Percentiles rank a stretch among this genome's conserved stretches.
Evolutionary conservation across 2,797 vertebrate species (phyloP).

Genomic region (Rhinella marina): DNA sequence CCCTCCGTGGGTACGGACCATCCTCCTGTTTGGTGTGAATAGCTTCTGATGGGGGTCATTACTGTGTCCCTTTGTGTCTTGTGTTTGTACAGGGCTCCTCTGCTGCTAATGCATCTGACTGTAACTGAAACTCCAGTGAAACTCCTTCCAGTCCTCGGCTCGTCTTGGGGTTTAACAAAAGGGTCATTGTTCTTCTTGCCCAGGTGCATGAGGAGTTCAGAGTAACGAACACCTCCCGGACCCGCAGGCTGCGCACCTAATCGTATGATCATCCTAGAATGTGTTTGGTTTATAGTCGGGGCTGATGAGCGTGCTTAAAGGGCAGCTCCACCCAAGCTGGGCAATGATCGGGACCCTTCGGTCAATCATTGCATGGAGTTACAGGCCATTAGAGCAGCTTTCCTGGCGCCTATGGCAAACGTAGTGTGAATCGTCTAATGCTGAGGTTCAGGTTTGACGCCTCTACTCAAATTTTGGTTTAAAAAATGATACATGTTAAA

Average conservation of each 20-base stretch:
- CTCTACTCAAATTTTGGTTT: too few relatives aligned
- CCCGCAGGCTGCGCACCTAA: not conserved
- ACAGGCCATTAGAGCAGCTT: too few relatives aligned
- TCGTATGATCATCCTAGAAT: not conserved
- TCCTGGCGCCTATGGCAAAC: too few relatives aligned
- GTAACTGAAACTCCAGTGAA: conserved; percentile 55
- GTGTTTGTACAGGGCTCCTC: conserved; percentile 32
- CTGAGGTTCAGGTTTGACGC: too few relatives aligned
- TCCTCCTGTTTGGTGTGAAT: conserved; percentile 6
- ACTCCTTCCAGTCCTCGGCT: conserved; percentile 19
- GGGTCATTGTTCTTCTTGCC: conserved; percentile 46
- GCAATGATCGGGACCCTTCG: too few relatives aligned
- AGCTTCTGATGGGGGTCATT: not conserved
- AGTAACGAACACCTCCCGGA: not conserved
- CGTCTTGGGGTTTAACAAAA: conserved; percentile 20
- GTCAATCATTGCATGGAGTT: too few relatives aligned
- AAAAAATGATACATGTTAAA: too few relatives aligned
- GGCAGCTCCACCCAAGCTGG: not conserved
- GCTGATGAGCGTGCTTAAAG: not conserved
- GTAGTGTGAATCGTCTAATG: too few relatives aligned
- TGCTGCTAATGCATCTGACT: conserved; percentile 7
- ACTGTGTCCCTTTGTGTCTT: conserved; percentile 26
- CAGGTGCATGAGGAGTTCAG: conserved; percentile 32
- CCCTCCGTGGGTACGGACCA: not conserved
- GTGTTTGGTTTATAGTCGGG: not conserved